Base-by-base conservation (phyloP, 2,888 invertebrate genomes). In the Teleogryllus oceanicus region DNA sequence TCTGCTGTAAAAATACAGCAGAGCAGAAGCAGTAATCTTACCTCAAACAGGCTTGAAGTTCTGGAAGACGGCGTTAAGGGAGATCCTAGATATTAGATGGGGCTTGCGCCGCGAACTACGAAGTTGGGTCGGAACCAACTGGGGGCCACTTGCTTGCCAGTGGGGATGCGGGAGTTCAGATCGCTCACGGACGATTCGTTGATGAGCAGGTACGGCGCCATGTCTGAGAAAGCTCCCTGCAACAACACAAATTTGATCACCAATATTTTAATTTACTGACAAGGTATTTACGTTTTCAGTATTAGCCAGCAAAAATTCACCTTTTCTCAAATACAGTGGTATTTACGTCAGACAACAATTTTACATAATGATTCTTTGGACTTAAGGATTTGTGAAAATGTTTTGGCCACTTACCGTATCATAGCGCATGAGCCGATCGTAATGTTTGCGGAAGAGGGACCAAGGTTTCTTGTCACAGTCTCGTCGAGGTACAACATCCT, bases 121-220 rank as follows among this genome's bases (percentile, higher is more conserved):
- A 88, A 85, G 82, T 86, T 87, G 37, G 87, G 86, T 74, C 88
- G 83, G 83, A 87, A 88, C 62, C 62, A 62, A 8, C 13, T n/a
- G 62, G 62, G 62, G n/a, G 62, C n/a, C 3, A 62, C 62, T 76
- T 85, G 84, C 20, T 82, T 81, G 79, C 84, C 83, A 49, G 84
- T 81, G 11, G 83, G 84, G 77, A 87, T 80, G 37, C 84, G 84
- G 13, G 80, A 83, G 82, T 86, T 86, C 21, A 88, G 82, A 77
- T 85, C 85, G 1, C 83, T 83, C 4, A 87, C 82, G 2, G 87
- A 87, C 5, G 84, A 83, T 50, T 84, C 83, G 3, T 85, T 83
- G 78, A 86, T 83, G 75, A 87, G 80, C 83, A 86, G 85, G 82
- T 85, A 87, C 12, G 85, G 84, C 50, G 85, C 84, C 76, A 84